phyloP scores from a whole-genome alignment of 2,888 invertebrate genomes.

The Syrista parreyssii region DNA sequence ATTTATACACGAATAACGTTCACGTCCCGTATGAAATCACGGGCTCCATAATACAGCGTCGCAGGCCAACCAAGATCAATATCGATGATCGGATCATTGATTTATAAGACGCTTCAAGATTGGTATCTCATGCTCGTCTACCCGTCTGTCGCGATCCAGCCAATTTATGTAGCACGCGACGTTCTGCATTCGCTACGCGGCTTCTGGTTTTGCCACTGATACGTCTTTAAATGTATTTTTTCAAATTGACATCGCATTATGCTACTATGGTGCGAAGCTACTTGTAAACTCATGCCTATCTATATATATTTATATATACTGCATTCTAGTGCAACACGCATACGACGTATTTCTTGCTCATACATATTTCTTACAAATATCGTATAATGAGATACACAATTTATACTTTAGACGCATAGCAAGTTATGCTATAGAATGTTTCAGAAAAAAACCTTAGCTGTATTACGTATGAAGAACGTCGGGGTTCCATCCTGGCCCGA shows the following conservation, averaged over 20 bases:
- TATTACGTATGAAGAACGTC: background rate
- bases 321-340: background rate
- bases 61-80: slow-evolving; percentile 34
- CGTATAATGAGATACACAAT: background rate
- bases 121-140: slow-evolving; percentile 41
- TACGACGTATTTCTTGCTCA: background rate
- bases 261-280: background rate
- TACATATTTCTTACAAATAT: background rate
- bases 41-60: slow-evolving; percentile 1
- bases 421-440: background rate
- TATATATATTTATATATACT: background rate
- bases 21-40: background rate
- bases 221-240: background rate
- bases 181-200: slow-evolving; percentile 39
- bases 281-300: background rate
- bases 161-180: slow-evolving; percentile 56
- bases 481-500: background rate
- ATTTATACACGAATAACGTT: background rate
- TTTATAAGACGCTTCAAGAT: slow-evolving; percentile 48
- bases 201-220: slow-evolving; percentile 42
- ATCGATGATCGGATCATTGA: slow-evolving; percentile 46
- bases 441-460: background rate
- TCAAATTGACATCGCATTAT: background rate
- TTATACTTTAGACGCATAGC: background rate
- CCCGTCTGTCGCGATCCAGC: slow-evolving; percentile 39